These are phyloP conservation scores for Dascillus cervinus DNA, from an alignment of 2,888 invertebrate genomes.

Conservation along the genomic window DNA sequence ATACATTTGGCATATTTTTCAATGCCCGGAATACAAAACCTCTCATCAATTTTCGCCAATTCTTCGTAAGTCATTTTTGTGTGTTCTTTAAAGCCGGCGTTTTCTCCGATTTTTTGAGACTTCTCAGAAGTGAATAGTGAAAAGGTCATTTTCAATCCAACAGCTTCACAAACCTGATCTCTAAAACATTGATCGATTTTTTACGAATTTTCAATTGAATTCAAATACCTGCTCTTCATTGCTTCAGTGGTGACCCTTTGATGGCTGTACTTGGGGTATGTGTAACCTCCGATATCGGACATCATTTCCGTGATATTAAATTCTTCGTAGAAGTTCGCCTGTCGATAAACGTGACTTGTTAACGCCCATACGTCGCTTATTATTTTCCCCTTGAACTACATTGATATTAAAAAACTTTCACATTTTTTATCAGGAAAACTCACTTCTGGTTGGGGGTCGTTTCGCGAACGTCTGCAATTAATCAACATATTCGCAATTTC, in stretches of 20 bases:
- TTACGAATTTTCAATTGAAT: no score
- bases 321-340: neutral
- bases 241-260: no score
- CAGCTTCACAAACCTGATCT: no score
- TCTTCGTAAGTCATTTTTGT: neutral
- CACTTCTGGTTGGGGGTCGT: neutral
- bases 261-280: no score
- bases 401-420: neutral
- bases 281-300: no score
- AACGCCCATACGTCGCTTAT: neutral
- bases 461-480: neutral
- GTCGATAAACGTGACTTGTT: neutral
- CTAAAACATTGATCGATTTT: no score
- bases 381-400: neutral
- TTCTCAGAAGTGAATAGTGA: neutral
- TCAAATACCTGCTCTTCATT: no score
- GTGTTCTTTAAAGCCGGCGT: neutral
- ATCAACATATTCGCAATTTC: neutral
- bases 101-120: neutral
- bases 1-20: no score
- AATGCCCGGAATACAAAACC: no score
- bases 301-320: no score
- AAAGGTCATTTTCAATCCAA: no score
- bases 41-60: no score
- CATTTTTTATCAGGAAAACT: neutral